A percentile compares a stretch with the other conserved stretches of the same genome.
Conservation (phyloP, 1,140 invertebrate genomes). For the Diorhabda carinulata region DNA sequence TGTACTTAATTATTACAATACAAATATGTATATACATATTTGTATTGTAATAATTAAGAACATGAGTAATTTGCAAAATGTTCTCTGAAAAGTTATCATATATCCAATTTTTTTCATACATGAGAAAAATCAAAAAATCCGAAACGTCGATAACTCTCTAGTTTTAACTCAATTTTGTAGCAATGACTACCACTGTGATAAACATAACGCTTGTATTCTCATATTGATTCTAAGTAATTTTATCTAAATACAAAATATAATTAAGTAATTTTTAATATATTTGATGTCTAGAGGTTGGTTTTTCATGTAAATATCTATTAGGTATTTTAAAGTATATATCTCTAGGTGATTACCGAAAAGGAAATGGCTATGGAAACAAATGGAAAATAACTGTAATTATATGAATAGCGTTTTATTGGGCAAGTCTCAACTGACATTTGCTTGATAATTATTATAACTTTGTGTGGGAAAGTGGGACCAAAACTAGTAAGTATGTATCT, state of each 20-base stretch:
- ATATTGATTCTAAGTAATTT: slow-evolving; percentile 45
- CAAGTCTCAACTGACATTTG: too few species aligned
- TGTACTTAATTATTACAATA: too few species aligned
- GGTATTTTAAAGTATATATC: neutral
- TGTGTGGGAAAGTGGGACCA: neutral
- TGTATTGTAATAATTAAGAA: too few species aligned
- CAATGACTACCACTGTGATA: slow-evolving; percentile 51
- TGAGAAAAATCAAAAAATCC: too few species aligned
- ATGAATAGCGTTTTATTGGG: too few species aligned
- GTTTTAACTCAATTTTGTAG: slow-evolving; percentile 42
- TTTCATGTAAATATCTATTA: slow-evolving; percentile 4
- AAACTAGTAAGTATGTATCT: neutral
- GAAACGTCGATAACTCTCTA: neutral
- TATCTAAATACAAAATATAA: slow-evolving; percentile 37
- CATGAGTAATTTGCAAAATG: too few species aligned
- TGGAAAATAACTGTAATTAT: too few species aligned
- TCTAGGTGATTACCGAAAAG: neutral
- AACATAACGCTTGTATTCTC: slow-evolving; percentile 49
- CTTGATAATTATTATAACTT: neutral
- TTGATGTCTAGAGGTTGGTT: slow-evolving; percentile 31
- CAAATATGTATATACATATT: too few species aligned
- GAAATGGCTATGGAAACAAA: neutral
- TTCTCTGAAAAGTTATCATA: too few species aligned
- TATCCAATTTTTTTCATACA: too few species aligned
- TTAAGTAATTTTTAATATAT: slow-evolving; percentile 39